Evolutionary conservation across 2,888 invertebrate species (phyloP), one percentile per base, ranked within the genome.

Genomic region (Synanthedon tipuliformis): DNA sequence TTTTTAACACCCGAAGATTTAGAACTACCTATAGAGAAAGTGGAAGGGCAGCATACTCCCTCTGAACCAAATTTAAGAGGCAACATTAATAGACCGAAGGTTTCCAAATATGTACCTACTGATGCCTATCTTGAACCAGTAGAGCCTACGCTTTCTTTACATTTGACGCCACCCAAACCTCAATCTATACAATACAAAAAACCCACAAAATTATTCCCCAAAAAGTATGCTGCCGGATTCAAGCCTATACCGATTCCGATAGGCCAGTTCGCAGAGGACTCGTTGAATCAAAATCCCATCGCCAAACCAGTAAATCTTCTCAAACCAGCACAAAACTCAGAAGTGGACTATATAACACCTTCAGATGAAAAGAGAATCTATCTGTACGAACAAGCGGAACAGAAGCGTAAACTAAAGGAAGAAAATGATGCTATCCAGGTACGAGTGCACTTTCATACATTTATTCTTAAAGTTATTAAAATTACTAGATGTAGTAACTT

Each of bases 191-290:
- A 71, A 58, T 63, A 68, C 45, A 79, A 86, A 59, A 68, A 73
- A 18, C 90, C 90, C 3, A 90, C 90, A 16, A 86, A 86, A 62
- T 62, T 82, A 23, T 90, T 88, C 61, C 91, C 91, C 0, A 91
- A 91, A 66, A 91, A 91, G 65, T 90, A 82, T 67, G 71, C 78
- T 56, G 78, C 83, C 50, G 81, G 81, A 18, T 82, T 89, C 53
- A 87, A 85, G 53, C 84, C 87, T 0, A 67, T 86, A 49, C 76
- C 81, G 1, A 84, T 87, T 59, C 87, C 87, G 7, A 65, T 86
- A 55, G 65, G 65, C 4, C 80, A 80, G 58, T 81, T 70, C 54
- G 69, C 66, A 45, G 78, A 76, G 34, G 73, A 71, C 15, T 58
- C 71, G 45, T 59, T 61, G 11, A 71, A 64, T 56, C 68, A 82